These are phyloP conservation scores for Vireo altiloquus DNA, from an alignment of 2,113 vertebrate species.

Conservation along the genomic window DNA sequence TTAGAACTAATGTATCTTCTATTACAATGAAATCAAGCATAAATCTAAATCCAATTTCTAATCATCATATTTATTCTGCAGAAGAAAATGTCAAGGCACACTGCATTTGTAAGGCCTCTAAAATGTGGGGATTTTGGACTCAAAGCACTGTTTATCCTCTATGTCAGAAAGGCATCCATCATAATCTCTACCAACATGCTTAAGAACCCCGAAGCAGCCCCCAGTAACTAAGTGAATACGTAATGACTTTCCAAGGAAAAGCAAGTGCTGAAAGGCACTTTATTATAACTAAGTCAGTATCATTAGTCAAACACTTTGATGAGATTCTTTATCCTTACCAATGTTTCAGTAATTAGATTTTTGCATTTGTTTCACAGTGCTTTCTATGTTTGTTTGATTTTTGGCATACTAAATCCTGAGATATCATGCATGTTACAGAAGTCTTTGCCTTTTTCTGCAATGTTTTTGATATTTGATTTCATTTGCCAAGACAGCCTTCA, in stretches of 20 bases:
- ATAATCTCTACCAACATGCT: neutral
- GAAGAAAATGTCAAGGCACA: neutral
- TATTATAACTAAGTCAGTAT: neutral
- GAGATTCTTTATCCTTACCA: neutral
- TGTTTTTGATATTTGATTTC: neutral
- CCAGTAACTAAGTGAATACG: neutral
- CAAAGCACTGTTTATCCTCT: neutral
- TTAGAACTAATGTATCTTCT: neutral
- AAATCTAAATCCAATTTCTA: neutral
- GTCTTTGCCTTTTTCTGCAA: neutral
- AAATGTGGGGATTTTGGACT: neutral
- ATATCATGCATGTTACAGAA: neutral
- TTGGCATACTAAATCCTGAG: neutral
- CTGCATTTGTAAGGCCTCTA: accelerated
- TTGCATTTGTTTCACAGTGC: neutral
- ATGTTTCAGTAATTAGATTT: neutral
- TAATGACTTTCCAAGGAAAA: neutral
- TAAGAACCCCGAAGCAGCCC: neutral
- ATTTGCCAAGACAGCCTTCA: neutral
- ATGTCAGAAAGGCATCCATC: neutral
- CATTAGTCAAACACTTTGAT: neutral
- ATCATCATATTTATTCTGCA: neutral
- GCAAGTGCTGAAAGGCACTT: neutral
- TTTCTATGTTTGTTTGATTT: neutral
- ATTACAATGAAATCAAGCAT: neutral